Evolutionary conservation across 2,797 vertebrate genomes (phyloP), one percentile per base, ranked within the genome.

Genomic region (Pseudomugil tenellus): DNA sequence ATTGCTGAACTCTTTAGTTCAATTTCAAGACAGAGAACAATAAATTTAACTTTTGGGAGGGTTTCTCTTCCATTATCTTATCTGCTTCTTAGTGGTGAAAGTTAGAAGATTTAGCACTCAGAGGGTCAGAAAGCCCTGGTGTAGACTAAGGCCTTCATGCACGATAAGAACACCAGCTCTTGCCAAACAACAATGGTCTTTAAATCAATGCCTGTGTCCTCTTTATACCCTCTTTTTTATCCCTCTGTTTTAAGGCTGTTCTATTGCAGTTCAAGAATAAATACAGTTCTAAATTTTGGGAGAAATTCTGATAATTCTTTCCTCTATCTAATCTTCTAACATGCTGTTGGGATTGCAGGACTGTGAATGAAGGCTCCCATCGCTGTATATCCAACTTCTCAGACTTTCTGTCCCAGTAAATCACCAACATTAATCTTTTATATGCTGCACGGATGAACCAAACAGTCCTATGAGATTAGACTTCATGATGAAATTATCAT

Each of bases 1-100:
- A 23, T 43, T 13, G 41, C 13, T 64, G 25, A 46, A 53, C 51
- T 28, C 51, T 62, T 68, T 25, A 35, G 25, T 23, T 23, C 49
- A 87, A 72, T 79, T 93, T 90, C 84, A 92, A 91, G 85, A 89
- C 88, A 89, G 70, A 93, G 92, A 95, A 94, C 77, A 94, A 92
- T 92, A 92, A 89, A 90, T 52, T 26, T 28, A 1, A 43, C 21
- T 57, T 25, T 66, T 72, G 51, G 26, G 51, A 52, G 25, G 25
- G 25, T 31, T 92, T 74, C n/a, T 58, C 57, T 75, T 90, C 70
- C 84, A 79, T 94, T 91, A 93, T 93, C 80, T 92, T 93, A 92
- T 92, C 92, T 91, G 81, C 16, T 90, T 90, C 78, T 79, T 75
- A 87, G 77, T 74, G 90, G 89, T 86, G 73, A 88, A 89, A 88